phyloP scores from a whole-genome alignment of 2,113 vertebrate genomes.

The Silurus meridionalis region DNA sequence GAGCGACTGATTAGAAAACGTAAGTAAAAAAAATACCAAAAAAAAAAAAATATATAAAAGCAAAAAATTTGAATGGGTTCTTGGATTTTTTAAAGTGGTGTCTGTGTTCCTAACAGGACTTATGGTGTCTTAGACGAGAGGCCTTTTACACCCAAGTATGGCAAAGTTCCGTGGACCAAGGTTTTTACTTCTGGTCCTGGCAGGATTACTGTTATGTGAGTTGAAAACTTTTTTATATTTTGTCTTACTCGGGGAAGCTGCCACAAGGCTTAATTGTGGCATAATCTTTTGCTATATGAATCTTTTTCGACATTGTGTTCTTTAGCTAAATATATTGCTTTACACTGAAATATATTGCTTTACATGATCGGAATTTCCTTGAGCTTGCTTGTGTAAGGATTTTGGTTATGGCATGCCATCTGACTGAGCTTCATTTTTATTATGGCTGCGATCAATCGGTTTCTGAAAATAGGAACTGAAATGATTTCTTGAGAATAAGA shows the following conservation, averaged over 20 bases:
- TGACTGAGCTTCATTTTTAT: background rate
- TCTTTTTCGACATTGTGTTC: background rate
- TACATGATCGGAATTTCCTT: background rate
- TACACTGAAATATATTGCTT: background rate
- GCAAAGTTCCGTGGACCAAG: slow-evolving; percentile 77
- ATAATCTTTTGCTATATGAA: background rate
- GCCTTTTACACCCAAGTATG: slow-evolving; percentile 77
- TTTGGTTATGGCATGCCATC: background rate
- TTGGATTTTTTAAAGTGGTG: slow-evolving; percentile 56
- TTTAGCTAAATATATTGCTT: background rate
- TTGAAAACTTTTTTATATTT: slow-evolving; percentile 43
- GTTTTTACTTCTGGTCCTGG: slow-evolving; percentile 73
- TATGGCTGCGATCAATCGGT: background rate
- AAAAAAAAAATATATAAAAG: slow-evolving; percentile 1
- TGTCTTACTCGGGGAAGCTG: background rate
- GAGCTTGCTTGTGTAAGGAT: background rate
- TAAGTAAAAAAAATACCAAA: slow-evolving; percentile 33
- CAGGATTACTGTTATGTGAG: slow-evolving; percentile 69
- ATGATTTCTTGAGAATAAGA: background rate
- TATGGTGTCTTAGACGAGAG: slow-evolving; percentile 75
- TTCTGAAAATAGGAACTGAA: background rate
- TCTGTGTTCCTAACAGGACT: slow-evolving; percentile 75
- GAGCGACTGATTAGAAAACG: slow-evolving; percentile 73
- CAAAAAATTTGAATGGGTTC: background rate
- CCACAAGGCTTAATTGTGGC: background rate